Base-by-base conservation (phyloP, 1,140 invertebrate genomes). In the Zaprionus gabonicus region DNA sequence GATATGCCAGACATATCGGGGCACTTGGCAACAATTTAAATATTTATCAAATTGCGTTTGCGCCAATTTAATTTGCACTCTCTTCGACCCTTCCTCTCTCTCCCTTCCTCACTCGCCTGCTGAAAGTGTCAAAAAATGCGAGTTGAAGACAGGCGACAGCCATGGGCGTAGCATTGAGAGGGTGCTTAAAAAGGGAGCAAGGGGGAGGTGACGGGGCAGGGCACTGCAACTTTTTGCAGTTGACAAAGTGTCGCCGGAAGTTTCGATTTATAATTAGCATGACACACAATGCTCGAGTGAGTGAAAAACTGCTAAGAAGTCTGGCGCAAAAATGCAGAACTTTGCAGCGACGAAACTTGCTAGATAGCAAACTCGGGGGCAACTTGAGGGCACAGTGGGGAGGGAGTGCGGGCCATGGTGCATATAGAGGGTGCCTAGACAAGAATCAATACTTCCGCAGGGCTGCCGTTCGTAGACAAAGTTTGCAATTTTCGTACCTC, bases 191-290 rank as follows among this genome's bases (percentile, higher is more conserved):
- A 25, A 20, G 20, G 25, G 41, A 15, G 25, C 3, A 3, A 15
- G 56, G 28, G 2, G 49, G 20, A 28, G 13, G n/a, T 5, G 17
- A 20, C 12, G 12, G 41, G 6, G 13, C 1, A 25, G 41, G 46
- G 31, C 31, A 44, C 58, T 51, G 44, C 46, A 67, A 73, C 25
- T 69, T 78, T 74, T 76, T 81, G 85, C 78, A 76, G 78, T 90
- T 90, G 86, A 90, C 86, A 90, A 90, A 90, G 85, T 90, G 85
- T 91, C 81, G 85, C 64, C 76, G 76, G 70, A 90, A 90, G 86
- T 90, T 90, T 90, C 86, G 82, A 90, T 91, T 90, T 90, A 90
- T 90, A 90, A 90, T 90, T 90, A 90, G 85, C 85, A 90, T 90
- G 85, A 90, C 85, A 90, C 85, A 90, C 81, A 90, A 82, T 85